Conservation (phyloP, 2,888 invertebrate genomes). For the Adela reaumurella region DNA sequence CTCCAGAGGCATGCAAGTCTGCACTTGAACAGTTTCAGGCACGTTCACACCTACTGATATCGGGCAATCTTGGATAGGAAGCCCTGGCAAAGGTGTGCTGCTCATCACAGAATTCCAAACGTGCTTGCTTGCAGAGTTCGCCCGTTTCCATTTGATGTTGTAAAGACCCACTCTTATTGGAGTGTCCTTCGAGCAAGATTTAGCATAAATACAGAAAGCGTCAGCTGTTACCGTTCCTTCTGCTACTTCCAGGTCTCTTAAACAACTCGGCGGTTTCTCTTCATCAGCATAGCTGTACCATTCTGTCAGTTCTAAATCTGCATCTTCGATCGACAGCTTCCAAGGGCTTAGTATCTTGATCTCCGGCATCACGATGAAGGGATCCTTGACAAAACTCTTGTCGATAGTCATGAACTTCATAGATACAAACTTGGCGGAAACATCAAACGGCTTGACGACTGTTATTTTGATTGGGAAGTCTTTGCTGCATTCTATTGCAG, state of each 20-base stretch:
- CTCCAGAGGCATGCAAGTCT: slow-evolving; percentile 66
- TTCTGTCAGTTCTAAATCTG: slow-evolving; percentile 60
- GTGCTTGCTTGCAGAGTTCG: not conserved
- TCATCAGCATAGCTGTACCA: slow-evolving; percentile 33
- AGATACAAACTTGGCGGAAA: slow-evolving; percentile 62
- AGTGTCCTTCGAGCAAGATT: slow-evolving; percentile 36
- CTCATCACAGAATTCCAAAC: slow-evolving; percentile 28
- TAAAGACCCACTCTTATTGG: slow-evolving; percentile 42
- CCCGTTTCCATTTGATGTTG: slow-evolving; percentile 43
- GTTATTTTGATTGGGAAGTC: slow-evolving; percentile 59
- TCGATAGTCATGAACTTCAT: slow-evolving; percentile 61
- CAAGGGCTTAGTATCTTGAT: slow-evolving; percentile 67
- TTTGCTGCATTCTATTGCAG: slow-evolving; percentile 52
- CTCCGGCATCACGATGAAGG: slow-evolving; percentile 66
- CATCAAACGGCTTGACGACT: slow-evolving; percentile 69
- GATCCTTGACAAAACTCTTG: slow-evolving; percentile 65
- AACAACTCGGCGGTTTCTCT: slow-evolving; percentile 29
- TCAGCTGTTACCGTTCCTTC: slow-evolving; percentile 41
- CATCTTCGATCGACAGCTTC: slow-evolving; percentile 63
- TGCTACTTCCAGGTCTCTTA: slow-evolving; percentile 34
- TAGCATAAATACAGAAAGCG: slow-evolving; percentile 40
- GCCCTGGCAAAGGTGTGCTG: slow-evolving; percentile 52
- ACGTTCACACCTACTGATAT: slow-evolving; percentile 58
- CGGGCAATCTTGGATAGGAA: slow-evolving; percentile 60
- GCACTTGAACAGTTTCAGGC: slow-evolving; percentile 73